phyloP scores from a whole-genome alignment of 2,797 vertebrate genomes.

The Poeciliopsis infans region DNA sequence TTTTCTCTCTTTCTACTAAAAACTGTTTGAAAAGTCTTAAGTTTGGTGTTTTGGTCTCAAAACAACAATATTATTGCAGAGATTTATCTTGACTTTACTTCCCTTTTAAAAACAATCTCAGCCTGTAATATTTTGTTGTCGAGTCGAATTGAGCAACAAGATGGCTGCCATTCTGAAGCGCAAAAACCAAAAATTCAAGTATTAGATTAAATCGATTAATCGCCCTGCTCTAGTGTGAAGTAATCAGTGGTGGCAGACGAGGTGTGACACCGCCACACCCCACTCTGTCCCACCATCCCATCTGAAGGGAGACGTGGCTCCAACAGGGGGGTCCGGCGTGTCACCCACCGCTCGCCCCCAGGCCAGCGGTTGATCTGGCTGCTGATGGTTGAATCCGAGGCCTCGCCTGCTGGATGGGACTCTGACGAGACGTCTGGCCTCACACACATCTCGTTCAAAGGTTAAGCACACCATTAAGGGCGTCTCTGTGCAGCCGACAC shows the following conservation, averaged over 20 bases:
- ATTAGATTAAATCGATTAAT: too few relatives aligned
- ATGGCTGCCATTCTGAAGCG: too few relatives aligned
- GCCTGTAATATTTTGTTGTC: too few relatives aligned
- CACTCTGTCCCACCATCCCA: conserved; percentile 16
- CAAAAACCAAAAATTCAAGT: too few relatives aligned
- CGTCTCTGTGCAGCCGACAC: conserved; percentile 30
- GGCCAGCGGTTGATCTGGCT: conserved; percentile 63
- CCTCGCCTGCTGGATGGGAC: conserved; percentile 43
- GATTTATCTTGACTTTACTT: too few relatives aligned
- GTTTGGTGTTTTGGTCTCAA: too few relatives aligned
- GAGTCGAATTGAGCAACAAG: too few relatives aligned
- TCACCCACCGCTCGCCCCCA: conserved; percentile 48
- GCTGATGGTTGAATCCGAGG: conserved; percentile 58
- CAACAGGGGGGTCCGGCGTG: conserved; percentile 50
- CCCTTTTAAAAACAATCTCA: too few relatives aligned
- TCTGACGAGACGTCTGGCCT: conserved; percentile 57
- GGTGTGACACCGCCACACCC: conserved; percentile 12
- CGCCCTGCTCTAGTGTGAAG: not conserved
- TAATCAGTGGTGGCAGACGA: not conserved
- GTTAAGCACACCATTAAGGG: conserved; percentile 70
- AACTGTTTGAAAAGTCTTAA: too few relatives aligned
- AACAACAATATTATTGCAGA: too few relatives aligned
- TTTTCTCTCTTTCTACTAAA: too few relatives aligned
- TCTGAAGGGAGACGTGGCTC: conserved; percentile 43
- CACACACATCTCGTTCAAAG: conserved; percentile 64